Percentiles rank a stretch among this genome's conserved stretches.
These are phyloP conservation scores for Hyposoter didymator DNA, from an alignment of 2,888 invertebrate genomes.

Conservation along the genomic window DNA sequence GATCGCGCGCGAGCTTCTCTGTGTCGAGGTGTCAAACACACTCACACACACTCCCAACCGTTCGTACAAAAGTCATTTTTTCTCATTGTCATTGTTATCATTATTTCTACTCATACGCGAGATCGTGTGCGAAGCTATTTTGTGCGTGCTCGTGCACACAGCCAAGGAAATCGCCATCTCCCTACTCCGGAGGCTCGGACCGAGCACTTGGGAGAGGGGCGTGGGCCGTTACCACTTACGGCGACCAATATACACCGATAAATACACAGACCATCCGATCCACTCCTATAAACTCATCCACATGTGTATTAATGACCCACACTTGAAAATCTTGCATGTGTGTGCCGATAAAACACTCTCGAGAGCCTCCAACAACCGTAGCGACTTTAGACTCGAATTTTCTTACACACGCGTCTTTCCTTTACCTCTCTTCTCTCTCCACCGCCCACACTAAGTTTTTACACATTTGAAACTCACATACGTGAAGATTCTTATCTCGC, in stretches of 20 bases:
- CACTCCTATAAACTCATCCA: background rate
- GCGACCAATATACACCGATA: conserved; percentile 5
- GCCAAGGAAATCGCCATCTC: conserved; percentile 30
- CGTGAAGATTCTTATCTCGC: conserved; percentile 8
- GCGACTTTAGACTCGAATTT: conserved; percentile 21
- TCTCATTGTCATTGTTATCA: conserved; percentile 25
- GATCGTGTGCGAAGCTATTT: conserved; percentile 5
- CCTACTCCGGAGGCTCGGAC: conserved; percentile 44
- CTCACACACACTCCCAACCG: background rate
- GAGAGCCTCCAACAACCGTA: conserved; percentile 21
- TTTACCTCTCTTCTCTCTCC: conserved; percentile 35
- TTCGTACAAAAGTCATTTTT: background rate
- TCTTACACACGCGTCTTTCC: background rate
- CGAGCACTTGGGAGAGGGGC: conserved; percentile 28
- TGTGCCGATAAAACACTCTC: conserved; percentile 8
- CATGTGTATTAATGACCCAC: conserved; percentile 15
- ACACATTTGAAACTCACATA: background rate
- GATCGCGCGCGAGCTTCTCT: conserved; percentile 1
- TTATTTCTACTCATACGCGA: conserved; percentile 1
- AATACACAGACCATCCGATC: background rate
- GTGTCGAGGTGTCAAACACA: conserved; percentile 1
- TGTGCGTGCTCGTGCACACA: conserved; percentile 22
- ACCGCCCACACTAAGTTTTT: conserved; percentile 17
- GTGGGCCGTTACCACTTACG: conserved; percentile 44
- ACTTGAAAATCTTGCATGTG: background rate